Percentiles rank a stretch among this genome's conserved stretches.
These are phyloP conservation scores for Tipula confusa DNA, from an alignment of 2,888 invertebrate species.

Conservation along the genomic window DNA sequence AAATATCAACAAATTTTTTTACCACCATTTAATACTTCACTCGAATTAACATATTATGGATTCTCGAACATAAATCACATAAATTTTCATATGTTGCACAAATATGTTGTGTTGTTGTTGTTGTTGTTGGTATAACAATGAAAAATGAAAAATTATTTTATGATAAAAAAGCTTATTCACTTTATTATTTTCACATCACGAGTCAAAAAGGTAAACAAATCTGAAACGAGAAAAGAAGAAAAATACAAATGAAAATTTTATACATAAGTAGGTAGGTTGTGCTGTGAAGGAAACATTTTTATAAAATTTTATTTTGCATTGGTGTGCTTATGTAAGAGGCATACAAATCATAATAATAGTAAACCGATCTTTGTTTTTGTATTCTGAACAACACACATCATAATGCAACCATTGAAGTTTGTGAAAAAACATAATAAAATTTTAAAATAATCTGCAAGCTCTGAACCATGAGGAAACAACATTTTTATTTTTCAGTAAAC, in stretches of 20 bases:
- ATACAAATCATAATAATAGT: not conserved
- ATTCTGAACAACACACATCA: too few relatives aligned
- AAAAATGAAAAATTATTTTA: not conserved
- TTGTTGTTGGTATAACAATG: not conserved
- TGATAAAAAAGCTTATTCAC: not conserved
- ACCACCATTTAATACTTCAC: not conserved
- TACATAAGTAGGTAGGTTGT: too few relatives aligned
- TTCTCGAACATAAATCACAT: not conserved
- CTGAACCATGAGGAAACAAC: too few relatives aligned
- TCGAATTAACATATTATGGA: not conserved
- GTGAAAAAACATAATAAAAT: too few relatives aligned
- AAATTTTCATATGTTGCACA: not conserved
- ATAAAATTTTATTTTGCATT: not conserved
- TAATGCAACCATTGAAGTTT: too few relatives aligned
- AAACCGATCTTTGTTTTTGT: too few relatives aligned
- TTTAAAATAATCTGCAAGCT: too few relatives aligned
- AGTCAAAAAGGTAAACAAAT: constrained; percentile 3
- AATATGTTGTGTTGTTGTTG: not conserved
- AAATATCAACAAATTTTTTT: not conserved
- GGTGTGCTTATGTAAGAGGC: not conserved
- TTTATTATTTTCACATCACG: not conserved
- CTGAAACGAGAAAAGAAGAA: not conserved
- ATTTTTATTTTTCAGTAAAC: too few relatives aligned
- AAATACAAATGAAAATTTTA: not conserved
- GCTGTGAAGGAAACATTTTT: not conserved